These are phyloP conservation scores for Nyctalus aviator DNA, from an alignment of 2,797 vertebrate genomes.

Conservation along the genomic window DNA sequence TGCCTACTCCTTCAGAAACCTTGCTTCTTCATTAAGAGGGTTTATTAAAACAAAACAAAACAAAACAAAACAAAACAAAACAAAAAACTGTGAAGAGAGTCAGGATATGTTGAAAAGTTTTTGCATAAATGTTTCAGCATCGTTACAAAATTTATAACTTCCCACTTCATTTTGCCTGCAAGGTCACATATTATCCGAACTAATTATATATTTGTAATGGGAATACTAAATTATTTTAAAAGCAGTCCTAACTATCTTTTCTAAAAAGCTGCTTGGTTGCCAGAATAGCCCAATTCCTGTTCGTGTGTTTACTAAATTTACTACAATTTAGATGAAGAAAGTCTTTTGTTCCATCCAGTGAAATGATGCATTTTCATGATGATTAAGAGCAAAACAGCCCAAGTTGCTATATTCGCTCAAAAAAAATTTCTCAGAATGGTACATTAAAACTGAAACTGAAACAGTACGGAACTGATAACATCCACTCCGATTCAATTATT, in stretches of 20 bases:
- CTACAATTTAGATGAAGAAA: constrained; percentile 39
- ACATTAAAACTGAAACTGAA: constrained; percentile 79
- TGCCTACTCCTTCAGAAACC: not conserved
- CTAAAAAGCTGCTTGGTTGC: constrained; percentile 51
- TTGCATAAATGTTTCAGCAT: not conserved
- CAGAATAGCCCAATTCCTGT: constrained; percentile 40
- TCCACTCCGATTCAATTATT: constrained; percentile 61
- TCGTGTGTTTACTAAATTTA: constrained; percentile 7
- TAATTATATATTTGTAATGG: constrained; percentile 9
- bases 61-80: no score
- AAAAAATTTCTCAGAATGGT: constrained; percentile 75
- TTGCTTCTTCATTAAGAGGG: not conserved
- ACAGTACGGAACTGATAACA: constrained; percentile 46
- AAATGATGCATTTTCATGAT: constrained; percentile 71
- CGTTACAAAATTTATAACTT: not conserved
- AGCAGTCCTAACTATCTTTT: constrained; percentile 22
- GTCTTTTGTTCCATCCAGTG: constrained; percentile 38
- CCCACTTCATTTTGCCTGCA: constrained; percentile 9
- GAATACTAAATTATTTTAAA: constrained; percentile 31
- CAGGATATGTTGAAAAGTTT: not conserved
- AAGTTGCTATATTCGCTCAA: constrained; percentile 64
- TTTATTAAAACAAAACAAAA: no score
- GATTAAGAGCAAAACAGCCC: constrained; percentile 74
- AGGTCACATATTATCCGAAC: constrained; percentile 23
- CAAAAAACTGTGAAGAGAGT: not conserved